Conservation (phyloP, 2,113 vertebrate genomes). For the Muntiacus reevesi region DNA sequence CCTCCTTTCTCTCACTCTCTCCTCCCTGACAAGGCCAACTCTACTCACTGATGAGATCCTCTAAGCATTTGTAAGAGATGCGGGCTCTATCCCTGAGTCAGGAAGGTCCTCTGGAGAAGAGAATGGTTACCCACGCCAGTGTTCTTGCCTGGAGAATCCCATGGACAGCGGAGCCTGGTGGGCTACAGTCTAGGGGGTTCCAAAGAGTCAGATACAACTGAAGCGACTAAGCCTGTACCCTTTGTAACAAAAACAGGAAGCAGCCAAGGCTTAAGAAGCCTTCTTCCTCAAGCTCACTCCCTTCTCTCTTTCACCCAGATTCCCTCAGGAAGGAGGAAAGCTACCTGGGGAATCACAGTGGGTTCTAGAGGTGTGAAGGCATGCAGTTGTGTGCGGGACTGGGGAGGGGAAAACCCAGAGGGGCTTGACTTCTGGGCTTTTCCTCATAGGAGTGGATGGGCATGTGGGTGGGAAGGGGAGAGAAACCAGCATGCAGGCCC, state of each 20-base stretch:
- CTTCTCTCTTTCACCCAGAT: background rate
- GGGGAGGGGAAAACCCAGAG: background rate
- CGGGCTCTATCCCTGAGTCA: background rate
- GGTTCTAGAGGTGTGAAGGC: background rate
- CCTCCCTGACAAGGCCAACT: background rate
- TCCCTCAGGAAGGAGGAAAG: background rate
- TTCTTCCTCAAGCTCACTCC: background rate
- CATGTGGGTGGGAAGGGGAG: background rate
- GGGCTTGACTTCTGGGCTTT: background rate
- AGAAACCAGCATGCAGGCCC: background rate
- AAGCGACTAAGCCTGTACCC: background rate
- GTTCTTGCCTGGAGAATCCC: background rate
- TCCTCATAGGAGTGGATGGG: background rate
- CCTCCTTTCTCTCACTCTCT: background rate
- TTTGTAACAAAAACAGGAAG: background rate
- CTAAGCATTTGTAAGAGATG: background rate
- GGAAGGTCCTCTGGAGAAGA: background rate
- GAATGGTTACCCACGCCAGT: background rate
- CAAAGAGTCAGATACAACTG: background rate
- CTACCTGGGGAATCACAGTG: background rate
- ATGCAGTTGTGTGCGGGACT: background rate
- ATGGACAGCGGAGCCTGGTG: background rate
- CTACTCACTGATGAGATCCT: background rate
- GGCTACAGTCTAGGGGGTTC: background rate
- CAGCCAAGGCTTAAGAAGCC: background rate